Conservation (phyloP, 2,797 vertebrate genomes). For the Balearica regulorum region DNA sequence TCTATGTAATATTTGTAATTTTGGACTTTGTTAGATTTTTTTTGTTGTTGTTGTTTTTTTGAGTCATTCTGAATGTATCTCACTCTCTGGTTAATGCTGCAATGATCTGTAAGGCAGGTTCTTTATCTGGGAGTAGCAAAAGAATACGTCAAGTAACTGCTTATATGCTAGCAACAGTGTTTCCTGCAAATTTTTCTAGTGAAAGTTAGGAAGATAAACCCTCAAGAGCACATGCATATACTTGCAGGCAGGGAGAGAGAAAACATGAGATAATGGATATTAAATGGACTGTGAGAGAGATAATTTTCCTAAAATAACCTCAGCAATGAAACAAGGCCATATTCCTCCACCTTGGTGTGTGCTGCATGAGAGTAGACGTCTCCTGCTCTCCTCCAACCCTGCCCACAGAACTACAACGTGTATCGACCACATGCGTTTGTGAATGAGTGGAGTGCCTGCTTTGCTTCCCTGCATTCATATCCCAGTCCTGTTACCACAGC, state of each 20-base stretch:
- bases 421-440: not conserved
- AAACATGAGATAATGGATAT: not conserved
- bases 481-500: rapidly evolving
- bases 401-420: not conserved
- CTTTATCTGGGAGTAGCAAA: not conserved
- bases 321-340: not conserved
- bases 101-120: not conserved
- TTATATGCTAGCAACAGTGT: not conserved
- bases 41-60: not conserved
- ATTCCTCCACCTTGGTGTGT: not conserved
- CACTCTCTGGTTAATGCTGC: not conserved
- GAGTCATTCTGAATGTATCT: not conserved
- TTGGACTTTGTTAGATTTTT: slow-evolving; percentile 2
- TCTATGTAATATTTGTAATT: slow-evolving; percentile 12
- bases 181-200: not conserved
- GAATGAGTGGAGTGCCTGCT: not conserved
- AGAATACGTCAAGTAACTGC: not conserved
- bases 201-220: not conserved
- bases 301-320: not conserved
- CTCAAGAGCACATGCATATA: not conserved
- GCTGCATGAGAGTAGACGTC: not conserved
- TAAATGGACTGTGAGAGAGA: not conserved
- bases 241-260: not conserved
- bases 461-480: not conserved
- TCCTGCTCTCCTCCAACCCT: not conserved